Evolutionary conservation across 1,140 invertebrate genomes (phyloP).

Genomic region (Samia ricini): DNA sequence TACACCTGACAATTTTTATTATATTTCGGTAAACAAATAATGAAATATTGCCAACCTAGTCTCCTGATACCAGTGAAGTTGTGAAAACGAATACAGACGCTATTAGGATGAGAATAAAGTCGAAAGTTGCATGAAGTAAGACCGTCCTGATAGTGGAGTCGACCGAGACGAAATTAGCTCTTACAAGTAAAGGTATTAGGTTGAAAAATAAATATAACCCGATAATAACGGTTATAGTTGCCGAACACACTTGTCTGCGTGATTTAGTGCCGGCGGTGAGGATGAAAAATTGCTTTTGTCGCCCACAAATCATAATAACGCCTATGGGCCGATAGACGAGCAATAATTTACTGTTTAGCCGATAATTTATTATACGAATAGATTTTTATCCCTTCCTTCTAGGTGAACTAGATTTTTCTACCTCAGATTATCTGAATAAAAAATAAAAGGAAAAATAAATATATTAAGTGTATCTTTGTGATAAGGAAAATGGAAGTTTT

Average conservation of each 20-base stretch:
- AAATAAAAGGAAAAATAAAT: no score
- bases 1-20: constrained; percentile 1
- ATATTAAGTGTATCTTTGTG: no score
- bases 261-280: constrained; percentile 3
- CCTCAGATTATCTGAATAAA: no score
- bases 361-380: constrained; percentile 1
- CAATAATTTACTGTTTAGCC: constrained; percentile 7
- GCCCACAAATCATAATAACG: constrained; percentile 5
- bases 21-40: constrained; percentile 6
- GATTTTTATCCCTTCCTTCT: not conserved
- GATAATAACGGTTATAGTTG: not conserved
- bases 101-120: not conserved
- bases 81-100: not conserved
- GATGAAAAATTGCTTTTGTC: constrained; percentile 2
- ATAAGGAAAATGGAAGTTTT: no score
- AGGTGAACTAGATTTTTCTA: not conserved
- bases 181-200: not conserved
- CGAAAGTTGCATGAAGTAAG: not conserved
- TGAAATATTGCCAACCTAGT: not conserved
- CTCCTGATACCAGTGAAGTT: not conserved
- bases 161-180: not conserved
- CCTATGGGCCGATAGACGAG: not conserved
- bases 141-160: not conserved
- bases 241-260: constrained; percentile 1
- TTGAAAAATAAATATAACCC: not conserved